Evolutionary conservation across 2,113 vertebrate genomes (phyloP), one percentile per base, ranked within the genome.

Genomic region (Oceanites oceanicus): DNA sequence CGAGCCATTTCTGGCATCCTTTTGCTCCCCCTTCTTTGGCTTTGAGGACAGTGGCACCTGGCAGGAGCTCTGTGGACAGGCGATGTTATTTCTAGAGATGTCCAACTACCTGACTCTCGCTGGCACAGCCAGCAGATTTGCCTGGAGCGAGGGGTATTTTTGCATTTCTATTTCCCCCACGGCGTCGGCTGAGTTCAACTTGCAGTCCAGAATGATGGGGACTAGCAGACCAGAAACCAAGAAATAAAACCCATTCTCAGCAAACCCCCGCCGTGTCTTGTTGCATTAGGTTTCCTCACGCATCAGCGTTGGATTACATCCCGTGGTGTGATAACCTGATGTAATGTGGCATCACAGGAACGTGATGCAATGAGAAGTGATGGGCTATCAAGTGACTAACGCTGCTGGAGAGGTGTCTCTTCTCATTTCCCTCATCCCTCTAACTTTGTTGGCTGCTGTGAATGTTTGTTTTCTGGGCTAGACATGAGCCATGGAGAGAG

Each of bases 151-250:
- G 52, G 52, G 34, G 6, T 15, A 11, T 55, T 95, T 88, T 68
- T 73, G 5, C 55, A 38, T 44, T 1, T 2, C 25, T 40, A 0
- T 66, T 73, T 16, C 11, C 29, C 9, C 5, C 2, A 1, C 1
- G 11, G 83, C 59, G 13, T 22, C 1, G 4, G 4, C 61, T 4
- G 32, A 50, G 47, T 30, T 58, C 65, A 25, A 4, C 78, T 34
- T 11, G 0, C 82, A 61, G 71, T 40, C 66, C 1, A 2, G 73
- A 40, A 63, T 0, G 15, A 15, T 32, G 77, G n/a, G 45, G 61
- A 16, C 20, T 19, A 38, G 23, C 36, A 49, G 68, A 58, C 42
- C 90, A 91, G 81, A 63, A 72, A 44, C 4, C 38, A 21, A 27
- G 5, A 44, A 15, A 14, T 26, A n/a, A 67, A 16, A 0, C 56